Evolutionary conservation across 2,888 invertebrate species (phyloP).

Genomic region (Caenorhabditis becei): DNA sequence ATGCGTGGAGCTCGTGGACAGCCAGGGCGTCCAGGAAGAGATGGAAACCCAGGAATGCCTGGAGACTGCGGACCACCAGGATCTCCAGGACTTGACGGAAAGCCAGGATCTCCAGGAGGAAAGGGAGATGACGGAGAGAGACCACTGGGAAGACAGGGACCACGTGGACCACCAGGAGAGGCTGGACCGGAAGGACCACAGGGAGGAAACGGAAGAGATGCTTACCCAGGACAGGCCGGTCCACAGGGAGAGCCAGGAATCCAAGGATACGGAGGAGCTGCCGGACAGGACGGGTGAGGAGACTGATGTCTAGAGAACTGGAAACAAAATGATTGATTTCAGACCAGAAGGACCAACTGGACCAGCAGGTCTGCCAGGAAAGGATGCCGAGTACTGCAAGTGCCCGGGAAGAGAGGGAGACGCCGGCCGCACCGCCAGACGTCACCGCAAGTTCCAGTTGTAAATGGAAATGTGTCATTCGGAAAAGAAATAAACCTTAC

Average conservation of each 20-base stretch:
- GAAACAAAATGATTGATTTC: slow-evolving; percentile 9
- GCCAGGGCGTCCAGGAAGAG: slow-evolving; percentile 73
- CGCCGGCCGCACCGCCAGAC: slow-evolving; percentile 45
- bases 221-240: slow-evolving; percentile 70
- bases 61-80: slow-evolving; percentile 73
- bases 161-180: slow-evolving; percentile 75
- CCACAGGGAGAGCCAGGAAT: slow-evolving; percentile 74
- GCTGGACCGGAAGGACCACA: slow-evolving; percentile 69
- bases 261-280: slow-evolving; percentile 74
- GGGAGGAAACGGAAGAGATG: slow-evolving; percentile 66
- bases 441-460: slow-evolving; percentile 62
- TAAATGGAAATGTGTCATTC: slow-evolving; percentile 36
- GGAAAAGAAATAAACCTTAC: slow-evolving; percentile 32
- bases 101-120: slow-evolving; percentile 74
- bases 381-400: slow-evolving; percentile 74
- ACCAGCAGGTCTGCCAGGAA: slow-evolving; percentile 66
- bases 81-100: slow-evolving; percentile 73
- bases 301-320: not conserved
- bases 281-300: slow-evolving; percentile 67
- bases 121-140: slow-evolving; percentile 78
- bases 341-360: slow-evolving; percentile 71
- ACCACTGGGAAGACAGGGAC: slow-evolving; percentile 76
- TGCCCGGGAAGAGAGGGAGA: slow-evolving; percentile 70
- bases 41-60: slow-evolving; percentile 73
- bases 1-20: slow-evolving; percentile 76